Evolutionary conservation across 2,888 invertebrate species (phyloP).

Genomic region (Ypsolopha scabrella): DNA sequence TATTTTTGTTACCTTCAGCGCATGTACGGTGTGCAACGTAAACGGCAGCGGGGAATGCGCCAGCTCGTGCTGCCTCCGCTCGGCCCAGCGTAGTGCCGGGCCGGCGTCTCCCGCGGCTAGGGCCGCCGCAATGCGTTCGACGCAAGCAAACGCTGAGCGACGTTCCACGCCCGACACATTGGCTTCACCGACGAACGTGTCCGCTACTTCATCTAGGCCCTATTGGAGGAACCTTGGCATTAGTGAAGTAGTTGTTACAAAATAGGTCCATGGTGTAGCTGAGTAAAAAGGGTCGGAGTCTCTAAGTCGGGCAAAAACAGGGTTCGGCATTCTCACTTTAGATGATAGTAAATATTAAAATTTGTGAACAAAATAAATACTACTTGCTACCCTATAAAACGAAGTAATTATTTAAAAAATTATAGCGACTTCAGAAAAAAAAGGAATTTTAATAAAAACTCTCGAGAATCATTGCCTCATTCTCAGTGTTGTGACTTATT

Average conservation of each 20-base stretch:
- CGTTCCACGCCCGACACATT: conserved; percentile 43
- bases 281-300: neutral
- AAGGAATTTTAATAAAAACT: neutral
- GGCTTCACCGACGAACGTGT: conserved; percentile 73
- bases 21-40: conserved; percentile 56
- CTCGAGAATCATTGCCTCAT: neutral
- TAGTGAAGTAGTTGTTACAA: neutral
- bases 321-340: no score
- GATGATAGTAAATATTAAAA: no score
- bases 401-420: no score
- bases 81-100: conserved; percentile 91
- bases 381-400: no score
- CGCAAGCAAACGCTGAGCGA: conserved; percentile 47
- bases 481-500: no score
- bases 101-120: conserved; percentile 84
- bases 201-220: conserved; percentile 92
- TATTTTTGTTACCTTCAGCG: conserved; percentile 36
- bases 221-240: conserved; percentile 11
- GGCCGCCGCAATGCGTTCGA: conserved; percentile 88
- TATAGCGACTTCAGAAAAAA: no score
- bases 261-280: neutral
- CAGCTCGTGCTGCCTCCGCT: conserved; percentile 79
- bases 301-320: no score
- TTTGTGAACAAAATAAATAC: no score
- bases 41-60: conserved; percentile 64